Evolutionary conservation across 2,888 invertebrate species (phyloP).

Genomic region (Drosophila paracracens): DNA sequence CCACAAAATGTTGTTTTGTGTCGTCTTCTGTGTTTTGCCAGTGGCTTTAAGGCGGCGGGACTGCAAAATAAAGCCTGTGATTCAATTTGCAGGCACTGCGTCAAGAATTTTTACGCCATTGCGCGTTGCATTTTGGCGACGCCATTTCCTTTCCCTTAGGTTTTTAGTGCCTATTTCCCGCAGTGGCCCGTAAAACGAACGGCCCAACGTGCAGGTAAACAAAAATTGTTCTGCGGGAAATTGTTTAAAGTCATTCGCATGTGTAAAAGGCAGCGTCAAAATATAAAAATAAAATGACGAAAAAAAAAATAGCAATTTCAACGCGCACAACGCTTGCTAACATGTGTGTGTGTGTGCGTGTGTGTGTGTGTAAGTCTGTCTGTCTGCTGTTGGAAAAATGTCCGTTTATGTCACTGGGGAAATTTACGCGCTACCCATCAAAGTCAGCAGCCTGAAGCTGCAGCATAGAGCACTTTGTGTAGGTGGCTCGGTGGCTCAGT

Average conservation of each 20-base stretch:
- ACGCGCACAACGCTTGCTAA: constrained; percentile 49
- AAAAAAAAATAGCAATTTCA: constrained; percentile 34
- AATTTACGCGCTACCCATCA: constrained; percentile 68
- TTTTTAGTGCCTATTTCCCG: constrained; percentile 68
- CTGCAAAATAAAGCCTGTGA: constrained; percentile 22
- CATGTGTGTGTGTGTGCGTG: constrained; percentile 2
- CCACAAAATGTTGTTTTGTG: constrained; percentile 2
- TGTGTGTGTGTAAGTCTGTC: constrained; percentile 4
- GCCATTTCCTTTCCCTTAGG: constrained; percentile 55
- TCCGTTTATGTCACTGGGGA: constrained; percentile 71
- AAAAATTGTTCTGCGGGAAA: constrained; percentile 52
- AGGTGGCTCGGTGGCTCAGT: neutral
- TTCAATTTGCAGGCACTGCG: constrained; percentile 66
- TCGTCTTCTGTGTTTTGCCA: neutral
- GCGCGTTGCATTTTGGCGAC: constrained; percentile 58
- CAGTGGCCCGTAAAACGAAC: constrained; percentile 47
- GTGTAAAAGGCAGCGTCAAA: constrained; percentile 55
- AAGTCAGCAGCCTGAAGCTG: constrained; percentile 52
- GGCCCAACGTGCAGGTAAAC: constrained; percentile 22
- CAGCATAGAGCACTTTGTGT: constrained; percentile 27
- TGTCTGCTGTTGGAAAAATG: constrained; percentile 39
- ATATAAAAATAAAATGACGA: constrained; percentile 21
- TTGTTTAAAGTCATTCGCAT: constrained; percentile 73
- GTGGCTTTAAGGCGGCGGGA: constrained; percentile 34
- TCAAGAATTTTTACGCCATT: constrained; percentile 60